Base-by-base conservation (phyloP, 2,113 vertebrate genomes). In the Panthera tigris region DNA sequence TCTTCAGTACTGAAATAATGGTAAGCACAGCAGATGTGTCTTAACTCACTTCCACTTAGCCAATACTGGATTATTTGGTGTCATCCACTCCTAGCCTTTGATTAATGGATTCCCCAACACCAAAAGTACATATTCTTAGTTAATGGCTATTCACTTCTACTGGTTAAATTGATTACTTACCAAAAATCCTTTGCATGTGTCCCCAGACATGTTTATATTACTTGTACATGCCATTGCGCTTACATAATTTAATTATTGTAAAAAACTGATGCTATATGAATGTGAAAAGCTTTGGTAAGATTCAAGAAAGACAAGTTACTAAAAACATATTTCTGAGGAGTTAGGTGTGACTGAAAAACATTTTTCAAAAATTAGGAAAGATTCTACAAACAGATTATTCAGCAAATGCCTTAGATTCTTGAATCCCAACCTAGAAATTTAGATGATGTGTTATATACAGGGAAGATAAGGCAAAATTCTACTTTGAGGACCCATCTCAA, bases 241-340 rank as follows among this genome's bases (percentile, higher is more conserved):
- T 93, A 33, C 0, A 36, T 66, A 69, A 78, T 66, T 80, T 48
- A 81, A 52, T 39, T 68, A 55, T 48, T 65, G 68, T 41, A 79
- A 96, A 91, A 91, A 82, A 69, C 6, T 55, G 74, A 61, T 63
- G 39, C 10, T 82, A 21, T 82, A n/a, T 80, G 41, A 91, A 39
- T 66, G 15, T 69, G 21, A 95, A 95, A 82, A 83, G 7, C 6
- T 89, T 79, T 16, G 2, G 3, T 82, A 73, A 95, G 23, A 89
- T 1, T 89, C 25, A 55, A 33, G 61, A 71, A 97, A 81, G 68
- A 52, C 4, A 31, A 84, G 19, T 68, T 63, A 82, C 39, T 81
- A 73, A 88, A 95, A 57, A 94, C 18, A 27, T 14, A 69, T 79
- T 95, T 79, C 55, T 84, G n/a, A 97, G 23, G 21, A 89, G 25